phyloP scores from a whole-genome alignment of 2,113 vertebrate species.

The Hemicordylus capensis region DNA sequence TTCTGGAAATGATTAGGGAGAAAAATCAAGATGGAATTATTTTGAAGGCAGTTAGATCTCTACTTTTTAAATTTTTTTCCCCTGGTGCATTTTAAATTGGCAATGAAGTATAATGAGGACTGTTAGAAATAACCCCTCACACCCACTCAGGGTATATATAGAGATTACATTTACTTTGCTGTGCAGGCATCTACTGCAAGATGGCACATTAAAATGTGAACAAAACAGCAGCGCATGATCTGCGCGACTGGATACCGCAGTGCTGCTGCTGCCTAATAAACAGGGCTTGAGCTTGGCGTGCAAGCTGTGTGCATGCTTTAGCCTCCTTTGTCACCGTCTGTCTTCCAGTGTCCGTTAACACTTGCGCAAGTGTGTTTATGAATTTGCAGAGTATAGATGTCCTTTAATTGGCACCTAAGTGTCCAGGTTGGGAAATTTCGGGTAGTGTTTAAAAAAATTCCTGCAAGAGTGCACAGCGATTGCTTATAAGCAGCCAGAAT shows the following conservation, averaged over 20 bases:
- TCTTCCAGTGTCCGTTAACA: constrained; percentile 22
- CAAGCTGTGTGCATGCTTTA: constrained; percentile 54
- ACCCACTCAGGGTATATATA: constrained; percentile 74
- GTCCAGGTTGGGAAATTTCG: accelerated
- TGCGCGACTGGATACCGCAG: constrained; percentile 70
- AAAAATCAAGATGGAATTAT: constrained; percentile 66
- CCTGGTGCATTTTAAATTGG: constrained; percentile 62
- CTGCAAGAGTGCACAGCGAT: accelerated
- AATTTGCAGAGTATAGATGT: background rate
- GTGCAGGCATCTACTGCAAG: constrained; percentile 73
- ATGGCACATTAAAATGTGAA: constrained; percentile 72
- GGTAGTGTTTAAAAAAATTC: background rate
- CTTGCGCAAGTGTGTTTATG: background rate
- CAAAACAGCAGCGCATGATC: constrained; percentile 65
- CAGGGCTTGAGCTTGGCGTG: constrained; percentile 53
- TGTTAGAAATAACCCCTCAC: constrained; percentile 73
- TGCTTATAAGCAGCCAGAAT: background rate
- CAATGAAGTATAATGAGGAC: constrained; percentile 68
- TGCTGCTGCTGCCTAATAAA: constrained; percentile 68
- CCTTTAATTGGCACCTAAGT: background rate
- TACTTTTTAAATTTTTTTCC: background rate
- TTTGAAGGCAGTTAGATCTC: constrained; percentile 63
- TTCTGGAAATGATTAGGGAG: constrained; percentile 73
- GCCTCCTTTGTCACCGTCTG: constrained; percentile 7
- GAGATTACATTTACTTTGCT: constrained; percentile 74